Evolutionary conservation across 2,888 invertebrate species (phyloP), one percentile per base, ranked within the genome.

Genomic region (Flexamia atlantica): DNA sequence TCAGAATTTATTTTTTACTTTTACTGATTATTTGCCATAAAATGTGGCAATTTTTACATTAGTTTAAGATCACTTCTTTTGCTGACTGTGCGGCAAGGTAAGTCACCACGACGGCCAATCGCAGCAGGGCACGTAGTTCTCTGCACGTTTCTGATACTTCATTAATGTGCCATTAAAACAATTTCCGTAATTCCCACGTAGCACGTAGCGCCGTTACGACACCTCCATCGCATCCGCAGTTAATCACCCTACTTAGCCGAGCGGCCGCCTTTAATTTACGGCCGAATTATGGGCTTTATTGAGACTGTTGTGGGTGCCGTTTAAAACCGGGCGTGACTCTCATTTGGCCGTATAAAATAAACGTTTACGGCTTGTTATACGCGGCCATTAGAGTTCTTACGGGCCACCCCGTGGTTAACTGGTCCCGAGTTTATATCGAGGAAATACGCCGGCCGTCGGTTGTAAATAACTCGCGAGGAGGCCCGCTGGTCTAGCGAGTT

Each of bases 331-430:
- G 68, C 68, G 42, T 72, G 72, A 72, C 40, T 72, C 79, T 57
- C 57, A 57, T 79, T 57, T 32, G 46, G 17, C 20, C 28, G 50
- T 79, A 79, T 79, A 79, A 79, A 79, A 53, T 57, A 36, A 79
- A 79, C 79, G 79, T 79, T 79, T 79, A 79, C 79, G 53, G 79
- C 79, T 79, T 57, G 79, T 79, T 79, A 79, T 79, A 57, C 57
- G 32, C 50, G 57, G 79, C 25, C 72, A 72, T 72, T 40, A 72
- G 40, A 36, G 72, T 32, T 30, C 23, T n/a, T n/a, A 20, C 20
- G 72, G 40, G 40, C 57, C 30, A 53, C 79, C 57, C 36, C 57
- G 25, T 46, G 74, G 1, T 46, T 28, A 64, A 28, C 14, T 4
- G 64, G 3, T 30, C 30, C 64, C 20, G 53, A 12, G 1, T 9